Evolutionary conservation across 2,888 invertebrate genomes (phyloP).

Genomic region (Oegoconia quadripuncta): DNA sequence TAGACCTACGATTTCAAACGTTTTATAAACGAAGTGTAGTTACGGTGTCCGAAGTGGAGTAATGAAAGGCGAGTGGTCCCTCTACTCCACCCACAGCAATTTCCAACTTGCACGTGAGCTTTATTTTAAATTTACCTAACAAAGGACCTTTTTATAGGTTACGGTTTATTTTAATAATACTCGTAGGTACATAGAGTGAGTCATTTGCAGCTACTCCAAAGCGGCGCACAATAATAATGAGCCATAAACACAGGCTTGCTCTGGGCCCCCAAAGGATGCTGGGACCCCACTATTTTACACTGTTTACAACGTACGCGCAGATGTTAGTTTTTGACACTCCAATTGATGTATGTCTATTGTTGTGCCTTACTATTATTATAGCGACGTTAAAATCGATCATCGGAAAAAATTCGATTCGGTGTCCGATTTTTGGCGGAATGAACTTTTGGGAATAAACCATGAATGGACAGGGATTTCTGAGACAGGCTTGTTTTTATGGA

Average conservation of each 20-base stretch:
- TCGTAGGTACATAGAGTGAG: constrained; percentile 59
- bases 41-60: constrained; percentile 34
- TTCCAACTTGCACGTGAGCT: constrained; percentile 38
- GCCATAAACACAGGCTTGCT: constrained; percentile 71
- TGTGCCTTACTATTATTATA: constrained; percentile 59
- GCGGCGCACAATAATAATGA: constrained; percentile 73
- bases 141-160: constrained; percentile 54
- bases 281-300: constrained; percentile 55
- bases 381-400: constrained; percentile 58
- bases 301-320: constrained; percentile 75
- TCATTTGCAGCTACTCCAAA: constrained; percentile 74
- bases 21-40: constrained; percentile 37
- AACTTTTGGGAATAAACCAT: constrained; percentile 47
- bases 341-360: constrained; percentile 76
- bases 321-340: constrained; percentile 79
- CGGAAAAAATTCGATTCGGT: constrained; percentile 56
- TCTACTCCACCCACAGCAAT: constrained; percentile 47
- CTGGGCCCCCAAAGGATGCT: constrained; percentile 60
- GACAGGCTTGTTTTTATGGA: constrained; percentile 52
- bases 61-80: constrained; percentile 42
- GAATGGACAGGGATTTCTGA: constrained; percentile 53
- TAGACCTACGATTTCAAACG: too few relatives aligned
- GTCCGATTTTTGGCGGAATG: constrained; percentile 57
- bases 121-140: constrained; percentile 62
- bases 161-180: constrained; percentile 72